phyloP scores from a whole-genome alignment of 2,113 vertebrate genomes.

The Apistogramma diplotaenia region DNA sequence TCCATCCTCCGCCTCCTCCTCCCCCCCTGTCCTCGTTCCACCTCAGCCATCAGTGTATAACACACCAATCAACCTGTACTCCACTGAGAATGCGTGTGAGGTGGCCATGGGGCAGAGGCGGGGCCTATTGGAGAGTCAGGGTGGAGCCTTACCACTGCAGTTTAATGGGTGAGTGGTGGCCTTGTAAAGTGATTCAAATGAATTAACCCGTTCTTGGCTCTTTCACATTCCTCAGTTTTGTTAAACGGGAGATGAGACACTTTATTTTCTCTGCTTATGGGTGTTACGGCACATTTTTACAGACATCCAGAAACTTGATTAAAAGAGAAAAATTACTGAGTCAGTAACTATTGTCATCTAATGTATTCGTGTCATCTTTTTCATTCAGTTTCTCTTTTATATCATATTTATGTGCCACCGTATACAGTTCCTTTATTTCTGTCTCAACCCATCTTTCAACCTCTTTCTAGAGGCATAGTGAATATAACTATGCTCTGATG shows the following conservation, averaged over 20 bases:
- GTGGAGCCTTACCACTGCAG: slow-evolving; percentile 80
- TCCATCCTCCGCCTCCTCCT: slow-evolving; percentile 68
- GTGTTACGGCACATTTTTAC: background rate
- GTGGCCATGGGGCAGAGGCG: slow-evolving; percentile 88
- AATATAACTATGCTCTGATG: slow-evolving; percentile 30
- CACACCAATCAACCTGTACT: slow-evolving; percentile 80
- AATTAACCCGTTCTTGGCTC: background rate
- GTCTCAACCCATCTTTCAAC: background rate
- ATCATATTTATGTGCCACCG: background rate
- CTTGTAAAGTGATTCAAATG: slow-evolving; percentile 11
- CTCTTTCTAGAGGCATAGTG: slow-evolving; percentile 8
- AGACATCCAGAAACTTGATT: no score
- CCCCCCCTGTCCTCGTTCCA: slow-evolving; percentile 77
- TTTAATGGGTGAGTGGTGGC: slow-evolving; percentile 91
- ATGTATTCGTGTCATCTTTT: background rate
- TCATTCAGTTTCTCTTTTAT: background rate
- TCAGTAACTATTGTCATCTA: background rate
- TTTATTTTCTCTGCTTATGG: background rate
- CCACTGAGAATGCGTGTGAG: slow-evolving; percentile 83
- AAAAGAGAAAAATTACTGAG: background rate
- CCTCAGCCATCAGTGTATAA: slow-evolving; percentile 84
- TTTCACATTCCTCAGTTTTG: background rate
- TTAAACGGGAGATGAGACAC: background rate
- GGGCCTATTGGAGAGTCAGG: slow-evolving; percentile 86
- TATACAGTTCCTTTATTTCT: background rate